Conservation (phyloP, 2,888 invertebrate species). For the Cactoblastis cactorum region DNA sequence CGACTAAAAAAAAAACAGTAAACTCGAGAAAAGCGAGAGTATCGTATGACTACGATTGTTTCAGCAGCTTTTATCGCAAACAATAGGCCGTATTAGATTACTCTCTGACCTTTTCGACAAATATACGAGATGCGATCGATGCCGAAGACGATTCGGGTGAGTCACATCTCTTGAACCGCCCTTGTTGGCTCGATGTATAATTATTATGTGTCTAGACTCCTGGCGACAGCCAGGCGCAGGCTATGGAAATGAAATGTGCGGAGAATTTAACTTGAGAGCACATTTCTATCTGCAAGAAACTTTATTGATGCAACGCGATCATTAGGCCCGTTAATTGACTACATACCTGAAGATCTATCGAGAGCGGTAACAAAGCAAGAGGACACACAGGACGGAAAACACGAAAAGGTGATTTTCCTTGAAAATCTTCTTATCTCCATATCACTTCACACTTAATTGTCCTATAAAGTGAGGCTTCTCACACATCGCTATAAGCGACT, state of each 20-base stretch:
- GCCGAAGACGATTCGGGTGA: constrained; percentile 60
- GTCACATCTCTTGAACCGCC: constrained; percentile 66
- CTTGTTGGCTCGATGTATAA: constrained; percentile 67
- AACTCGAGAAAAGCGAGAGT: constrained; percentile 19
- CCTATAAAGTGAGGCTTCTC: constrained; percentile 55
- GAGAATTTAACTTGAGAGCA: constrained; percentile 33
- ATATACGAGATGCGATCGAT: constrained; percentile 64
- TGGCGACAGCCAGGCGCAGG: constrained; percentile 65
- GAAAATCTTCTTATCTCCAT: constrained; percentile 70
- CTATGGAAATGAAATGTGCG: constrained; percentile 54
- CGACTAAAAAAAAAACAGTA: constrained; percentile 13
- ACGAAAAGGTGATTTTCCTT: constrained; percentile 61
- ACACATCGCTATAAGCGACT: constrained; percentile 63
- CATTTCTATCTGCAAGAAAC: neutral
- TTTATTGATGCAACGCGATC: neutral
- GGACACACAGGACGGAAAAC: constrained; percentile 69
- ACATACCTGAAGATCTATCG: constrained; percentile 61
- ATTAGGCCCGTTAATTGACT: neutral
- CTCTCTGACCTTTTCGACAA: constrained; percentile 48
- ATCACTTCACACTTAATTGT: constrained; percentile 70
- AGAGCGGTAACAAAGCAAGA: constrained; percentile 58
- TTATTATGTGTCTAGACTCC: constrained; percentile 72
- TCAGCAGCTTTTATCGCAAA: constrained; percentile 34
- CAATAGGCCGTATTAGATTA: constrained; percentile 50
- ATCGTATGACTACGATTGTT: constrained; percentile 27